Conservation (phyloP, 2,113 vertebrate genomes). For the Arvicanthis niloticus region DNA sequence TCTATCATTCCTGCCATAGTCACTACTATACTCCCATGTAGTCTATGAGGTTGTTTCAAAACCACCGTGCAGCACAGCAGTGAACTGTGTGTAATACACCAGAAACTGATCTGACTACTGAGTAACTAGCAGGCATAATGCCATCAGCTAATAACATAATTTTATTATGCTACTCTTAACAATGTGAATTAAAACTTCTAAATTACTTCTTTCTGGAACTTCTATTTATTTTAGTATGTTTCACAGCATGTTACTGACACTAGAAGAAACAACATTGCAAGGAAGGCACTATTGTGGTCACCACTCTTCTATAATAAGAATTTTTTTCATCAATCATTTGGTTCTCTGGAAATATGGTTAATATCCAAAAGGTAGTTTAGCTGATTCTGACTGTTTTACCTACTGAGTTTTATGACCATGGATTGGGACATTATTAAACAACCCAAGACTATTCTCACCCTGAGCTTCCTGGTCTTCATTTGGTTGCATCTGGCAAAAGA, state of each 20-base stretch:
- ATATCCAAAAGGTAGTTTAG: background rate
- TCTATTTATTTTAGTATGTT: background rate
- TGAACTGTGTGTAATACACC: too few species aligned
- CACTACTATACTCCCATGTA: background rate
- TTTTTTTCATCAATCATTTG: slow-evolving; percentile 36
- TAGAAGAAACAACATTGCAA: background rate
- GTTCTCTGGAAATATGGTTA: background rate
- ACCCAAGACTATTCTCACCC: background rate
- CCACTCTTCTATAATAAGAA: slow-evolving; percentile 3
- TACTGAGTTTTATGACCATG: background rate
- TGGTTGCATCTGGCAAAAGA: background rate
- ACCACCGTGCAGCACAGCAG: background rate
- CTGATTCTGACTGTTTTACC: background rate
- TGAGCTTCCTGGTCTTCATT: too few species aligned
- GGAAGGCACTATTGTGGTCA: background rate
- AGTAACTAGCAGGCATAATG: background rate
- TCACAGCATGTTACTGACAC: background rate
- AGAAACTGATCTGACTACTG: too few species aligned
- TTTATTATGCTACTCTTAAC: background rate
- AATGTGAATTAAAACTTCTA: background rate
- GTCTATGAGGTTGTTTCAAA: background rate
- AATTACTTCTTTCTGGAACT: background rate
- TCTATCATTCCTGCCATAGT: background rate
- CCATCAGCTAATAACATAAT: background rate
- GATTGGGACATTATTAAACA: background rate